phyloP scores from a whole-genome alignment of 2,113 vertebrate species.

The Poeciliopsis occidentalis region DNA sequence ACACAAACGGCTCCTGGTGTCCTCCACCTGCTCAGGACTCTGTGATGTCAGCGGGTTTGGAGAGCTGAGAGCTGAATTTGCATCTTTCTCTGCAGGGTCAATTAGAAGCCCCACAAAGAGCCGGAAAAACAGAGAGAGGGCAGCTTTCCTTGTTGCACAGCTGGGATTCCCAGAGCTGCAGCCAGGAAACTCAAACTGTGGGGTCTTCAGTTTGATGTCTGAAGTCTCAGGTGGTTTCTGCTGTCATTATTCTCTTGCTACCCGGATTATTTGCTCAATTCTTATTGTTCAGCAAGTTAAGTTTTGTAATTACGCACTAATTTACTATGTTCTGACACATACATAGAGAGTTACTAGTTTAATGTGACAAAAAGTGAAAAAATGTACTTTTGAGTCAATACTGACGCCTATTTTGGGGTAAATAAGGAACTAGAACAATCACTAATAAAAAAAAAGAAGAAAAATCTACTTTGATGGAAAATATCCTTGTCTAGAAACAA shows the following conservation, averaged over 20 bases:
- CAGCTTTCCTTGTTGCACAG: conserved; percentile 12
- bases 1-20: conserved; percentile 46
- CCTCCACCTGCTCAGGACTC: conserved; percentile 73
- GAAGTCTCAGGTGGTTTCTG: no score
- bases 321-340: background rate
- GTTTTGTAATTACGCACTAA: background rate
- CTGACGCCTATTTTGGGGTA: no score
- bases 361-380: background rate
- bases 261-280: background rate
- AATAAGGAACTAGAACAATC: background rate
- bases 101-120: conserved; percentile 58
- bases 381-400: background rate
- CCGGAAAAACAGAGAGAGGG: conserved; percentile 55
- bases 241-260: background rate
- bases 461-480: background rate
- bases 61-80: conserved; percentile 71
- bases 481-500: no score
- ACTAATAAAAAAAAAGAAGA: background rate
- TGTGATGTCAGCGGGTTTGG: conserved; percentile 73
- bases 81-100: conserved; percentile 68
- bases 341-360: background rate
- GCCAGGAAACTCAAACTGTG: background rate
- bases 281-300: background rate
- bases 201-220: background rate
- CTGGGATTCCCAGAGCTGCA: background rate